A percentile compares a stretch with the other conserved stretches of the same genome.
These are phyloP conservation scores for Rotaria socialis DNA, from an alignment of 2,888 invertebrate species.

Conservation along the genomic window DNA sequence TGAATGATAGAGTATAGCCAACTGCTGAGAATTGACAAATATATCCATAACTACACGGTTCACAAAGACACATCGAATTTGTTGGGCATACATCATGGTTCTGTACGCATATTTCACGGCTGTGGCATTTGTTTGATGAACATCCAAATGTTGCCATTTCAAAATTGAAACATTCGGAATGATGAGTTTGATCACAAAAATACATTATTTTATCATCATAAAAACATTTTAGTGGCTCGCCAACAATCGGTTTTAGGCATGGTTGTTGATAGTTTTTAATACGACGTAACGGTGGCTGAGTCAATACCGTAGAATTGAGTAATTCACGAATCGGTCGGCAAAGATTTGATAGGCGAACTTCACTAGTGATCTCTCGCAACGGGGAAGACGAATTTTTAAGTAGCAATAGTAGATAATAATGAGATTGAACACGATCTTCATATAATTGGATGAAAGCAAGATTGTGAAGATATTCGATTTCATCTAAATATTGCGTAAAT, in stretches of 20 bases:
- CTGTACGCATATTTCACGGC: too few species aligned
- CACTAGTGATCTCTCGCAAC: too few species aligned
- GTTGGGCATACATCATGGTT: too few species aligned
- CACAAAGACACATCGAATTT: too few species aligned
- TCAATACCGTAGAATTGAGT: neutral
- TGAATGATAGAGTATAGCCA: neutral
- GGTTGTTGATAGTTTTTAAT: conserved; percentile 9
- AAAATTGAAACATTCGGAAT: neutral
- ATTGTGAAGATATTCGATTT: neutral
- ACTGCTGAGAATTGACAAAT: too few species aligned
- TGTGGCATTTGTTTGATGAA: neutral
- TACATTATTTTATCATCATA: neutral
- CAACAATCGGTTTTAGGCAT: neutral
- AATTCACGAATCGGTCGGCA: neutral
- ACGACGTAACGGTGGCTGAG: neutral
- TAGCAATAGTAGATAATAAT: too few species aligned
- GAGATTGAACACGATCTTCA: too few species aligned
- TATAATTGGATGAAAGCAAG: too few species aligned
- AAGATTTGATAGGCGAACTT: too few species aligned
- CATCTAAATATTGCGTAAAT: neutral
- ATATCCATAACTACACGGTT: too few species aligned
- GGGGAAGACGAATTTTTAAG: too few species aligned
- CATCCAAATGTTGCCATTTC: neutral
- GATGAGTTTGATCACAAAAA: neutral
- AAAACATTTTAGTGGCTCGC: neutral